Base-by-base conservation (phyloP, 2,888 invertebrate species). In the Drosophila mayaguana region DNA sequence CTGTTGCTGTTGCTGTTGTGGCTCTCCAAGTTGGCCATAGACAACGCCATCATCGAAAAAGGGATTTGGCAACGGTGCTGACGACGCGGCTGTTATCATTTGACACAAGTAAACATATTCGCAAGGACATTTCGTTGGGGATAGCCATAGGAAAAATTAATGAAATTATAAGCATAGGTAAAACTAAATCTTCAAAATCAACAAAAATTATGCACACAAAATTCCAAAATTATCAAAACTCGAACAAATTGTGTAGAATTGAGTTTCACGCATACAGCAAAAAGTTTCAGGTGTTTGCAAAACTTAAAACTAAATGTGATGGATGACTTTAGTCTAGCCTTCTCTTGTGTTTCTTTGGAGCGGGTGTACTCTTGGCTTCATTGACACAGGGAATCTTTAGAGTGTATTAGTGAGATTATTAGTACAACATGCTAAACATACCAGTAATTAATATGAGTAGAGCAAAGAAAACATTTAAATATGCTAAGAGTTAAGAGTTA, bases 21-120 rank as follows among this genome's bases (percentile, higher is more conserved):
- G 70, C 42, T 66, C 86, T 75, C 66, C 61, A 77, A 75, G 76
- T 60, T 62, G 71, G 53, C 51, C 79, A 69, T 63, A 70, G 59
- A 65, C 79, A 72, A 50, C 46, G 32, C 40, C 55, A 75, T 88
- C 80, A 80, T 91, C 91, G 71, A 91, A 92, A 86, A 92, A 93
- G 80, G 93, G 93, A 91, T 93, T 93, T 81, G 92, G 92, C 87
- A 92, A 81, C 65, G 86, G 75, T 34, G 51, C 25, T 36, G 89
- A 59, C 75, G 56, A 43, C 54, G 89, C 56, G 75, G 66, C 81
- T 78, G 69, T 77, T 78, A 64, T 53, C 48, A 66, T 56, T 74
- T 25, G 50, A 65, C 67, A 77, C 59, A 66, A 78, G 76, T 73
- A 75, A 70, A 67, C 32, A 32, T 38, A 53, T 54, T 57, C 34